These are phyloP conservation scores for Apoderus coryli DNA, from an alignment of 2,888 invertebrate genomes.

Conservation along the genomic window DNA sequence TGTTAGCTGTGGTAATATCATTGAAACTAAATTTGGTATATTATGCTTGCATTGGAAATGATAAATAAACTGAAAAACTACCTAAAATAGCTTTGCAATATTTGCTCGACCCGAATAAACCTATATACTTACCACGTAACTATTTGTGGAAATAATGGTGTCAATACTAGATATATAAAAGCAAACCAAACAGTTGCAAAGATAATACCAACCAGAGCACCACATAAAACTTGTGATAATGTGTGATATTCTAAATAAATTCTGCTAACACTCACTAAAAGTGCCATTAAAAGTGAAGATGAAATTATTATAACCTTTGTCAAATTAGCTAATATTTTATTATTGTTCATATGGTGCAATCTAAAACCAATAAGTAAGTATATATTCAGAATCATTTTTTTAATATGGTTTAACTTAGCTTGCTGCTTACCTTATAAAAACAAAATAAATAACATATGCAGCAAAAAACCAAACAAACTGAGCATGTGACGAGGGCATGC, in stretches of 20 bases:
- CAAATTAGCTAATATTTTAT: constrained; percentile 58
- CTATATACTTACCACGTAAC: constrained; percentile 64
- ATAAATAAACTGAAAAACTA: too few relatives aligned
- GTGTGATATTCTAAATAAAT: constrained; percentile 83
- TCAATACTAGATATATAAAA: constrained; percentile 62
- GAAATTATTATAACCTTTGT: constrained; percentile 54
- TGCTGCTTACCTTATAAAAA: constrained; percentile 59
- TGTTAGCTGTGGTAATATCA: too few relatives aligned
- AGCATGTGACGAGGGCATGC: constrained; percentile 86
- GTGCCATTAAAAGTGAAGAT: constrained; percentile 41
- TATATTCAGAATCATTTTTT: constrained; percentile 6
- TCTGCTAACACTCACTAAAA: constrained; percentile 52
- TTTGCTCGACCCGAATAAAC: too few relatives aligned
- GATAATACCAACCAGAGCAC: constrained; percentile 55
- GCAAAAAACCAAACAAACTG: constrained; percentile 89
- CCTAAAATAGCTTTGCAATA: too few relatives aligned
- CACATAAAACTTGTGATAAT: constrained; percentile 64
- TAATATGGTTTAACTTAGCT: constrained; percentile 3
- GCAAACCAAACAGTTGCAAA: constrained; percentile 73
- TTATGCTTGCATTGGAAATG: too few relatives aligned
- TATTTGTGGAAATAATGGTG: constrained; percentile 72
- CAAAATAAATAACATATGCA: constrained; percentile 69
- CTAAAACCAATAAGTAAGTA: constrained; percentile 35
- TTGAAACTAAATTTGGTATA: too few relatives aligned
- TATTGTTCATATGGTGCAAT: constrained; percentile 70